These are phyloP conservation scores for Lobophora halterata DNA, from an alignment of 2,888 invertebrate species.

Conservation along the genomic window DNA sequence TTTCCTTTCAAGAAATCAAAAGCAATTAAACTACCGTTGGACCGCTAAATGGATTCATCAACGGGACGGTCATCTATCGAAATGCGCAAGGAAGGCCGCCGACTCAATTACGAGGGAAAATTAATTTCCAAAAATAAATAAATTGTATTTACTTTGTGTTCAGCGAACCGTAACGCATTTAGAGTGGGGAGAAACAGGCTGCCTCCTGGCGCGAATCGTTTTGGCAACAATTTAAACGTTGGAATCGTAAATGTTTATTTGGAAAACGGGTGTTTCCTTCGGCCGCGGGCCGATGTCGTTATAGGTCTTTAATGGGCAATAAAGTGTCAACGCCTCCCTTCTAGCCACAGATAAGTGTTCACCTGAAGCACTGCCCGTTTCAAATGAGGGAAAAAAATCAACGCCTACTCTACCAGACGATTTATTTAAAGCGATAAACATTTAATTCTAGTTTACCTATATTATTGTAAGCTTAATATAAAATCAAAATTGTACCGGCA, in stretches of 20 bases:
- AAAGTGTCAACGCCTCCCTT: constrained; percentile 69
- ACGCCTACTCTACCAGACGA: constrained; percentile 20
- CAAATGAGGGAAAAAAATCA: constrained; percentile 30
- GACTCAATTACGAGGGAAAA: constrained; percentile 63
- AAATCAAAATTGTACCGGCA: too few species aligned
- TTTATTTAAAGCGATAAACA: constrained; percentile 23
- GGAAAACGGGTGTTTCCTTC: constrained; percentile 57
- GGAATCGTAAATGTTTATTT: constrained; percentile 77
- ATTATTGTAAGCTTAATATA: too few species aligned
- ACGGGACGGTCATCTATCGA: constrained; percentile 47
- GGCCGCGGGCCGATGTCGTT: constrained; percentile 67
- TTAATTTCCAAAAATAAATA: constrained; percentile 76
- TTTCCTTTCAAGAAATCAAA: constrained; percentile 12
- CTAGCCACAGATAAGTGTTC: constrained; percentile 57
- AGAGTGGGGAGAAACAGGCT: constrained; percentile 56
- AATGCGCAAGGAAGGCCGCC: constrained; percentile 50
- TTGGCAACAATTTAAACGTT: constrained; percentile 73
- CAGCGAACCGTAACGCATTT: constrained; percentile 69
- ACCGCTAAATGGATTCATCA: constrained; percentile 33
- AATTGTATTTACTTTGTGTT: constrained; percentile 74
- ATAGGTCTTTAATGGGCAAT: constrained; percentile 75
- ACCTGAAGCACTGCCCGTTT: constrained; percentile 51
- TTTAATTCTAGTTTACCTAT: constrained; percentile 7
- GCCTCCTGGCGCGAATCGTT: constrained; percentile 64
- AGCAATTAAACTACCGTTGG: constrained; percentile 5